Evolutionary conservation across 2,888 invertebrate genomes (phyloP).

Genomic region (Polyploca ridens): DNA sequence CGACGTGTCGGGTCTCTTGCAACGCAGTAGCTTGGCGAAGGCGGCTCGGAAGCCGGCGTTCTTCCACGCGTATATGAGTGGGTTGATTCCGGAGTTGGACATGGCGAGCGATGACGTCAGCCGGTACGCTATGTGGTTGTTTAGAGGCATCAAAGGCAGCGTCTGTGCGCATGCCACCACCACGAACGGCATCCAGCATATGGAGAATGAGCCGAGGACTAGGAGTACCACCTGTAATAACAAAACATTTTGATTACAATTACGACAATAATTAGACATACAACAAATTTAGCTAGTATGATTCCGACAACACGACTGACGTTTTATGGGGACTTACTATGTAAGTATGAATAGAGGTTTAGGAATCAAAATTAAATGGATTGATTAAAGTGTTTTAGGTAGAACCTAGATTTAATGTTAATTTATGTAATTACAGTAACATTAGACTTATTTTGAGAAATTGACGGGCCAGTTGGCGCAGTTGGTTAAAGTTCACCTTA

Average conservation of each 20-base stretch:
- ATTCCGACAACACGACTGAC: no score
- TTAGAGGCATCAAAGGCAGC: slow-evolving; percentile 76
- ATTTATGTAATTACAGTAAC: not conserved
- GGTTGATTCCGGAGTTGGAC: slow-evolving; percentile 92
- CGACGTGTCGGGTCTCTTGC: slow-evolving; percentile 86
- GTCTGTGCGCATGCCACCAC: slow-evolving; percentile 87
- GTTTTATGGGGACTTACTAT: no score
- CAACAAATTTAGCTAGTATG: no score
- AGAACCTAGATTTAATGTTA: no score
- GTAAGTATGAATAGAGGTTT: no score
- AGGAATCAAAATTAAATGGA: no score
- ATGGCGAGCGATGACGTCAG: slow-evolving; percentile 89
- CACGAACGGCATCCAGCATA: slow-evolving; percentile 93
- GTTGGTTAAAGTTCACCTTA: no score
- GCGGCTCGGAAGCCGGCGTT: slow-evolving; percentile 90
- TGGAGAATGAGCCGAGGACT: slow-evolving; percentile 91
- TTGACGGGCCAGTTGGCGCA: no score
- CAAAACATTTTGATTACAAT: slow-evolving; percentile 7
- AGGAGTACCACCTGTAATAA: slow-evolving; percentile 88
- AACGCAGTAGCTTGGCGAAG: slow-evolving; percentile 87
- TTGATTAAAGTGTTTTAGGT: no score
- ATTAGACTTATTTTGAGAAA: no score
- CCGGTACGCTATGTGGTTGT: slow-evolving; percentile 85
- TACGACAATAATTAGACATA: no score
- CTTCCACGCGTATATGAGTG: slow-evolving; percentile 94